A percentile compares a stretch with the other conserved stretches of the same genome.
phyloP scores from a whole-genome alignment of 2,888 invertebrate species.

The Xestia c-nigrum region DNA sequence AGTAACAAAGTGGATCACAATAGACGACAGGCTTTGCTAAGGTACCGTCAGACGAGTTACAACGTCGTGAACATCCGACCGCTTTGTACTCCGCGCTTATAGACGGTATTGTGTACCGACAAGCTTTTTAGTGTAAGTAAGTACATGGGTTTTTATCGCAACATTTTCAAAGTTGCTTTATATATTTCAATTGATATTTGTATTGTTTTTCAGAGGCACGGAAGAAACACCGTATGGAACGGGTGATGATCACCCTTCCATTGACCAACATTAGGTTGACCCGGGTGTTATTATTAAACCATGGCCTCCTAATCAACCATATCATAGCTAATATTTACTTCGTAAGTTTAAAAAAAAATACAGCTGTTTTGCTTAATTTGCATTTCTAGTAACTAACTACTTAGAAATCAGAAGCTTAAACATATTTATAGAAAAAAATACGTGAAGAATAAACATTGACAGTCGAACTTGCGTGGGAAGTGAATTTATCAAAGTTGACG shows the following conservation, averaged over 20 bases:
- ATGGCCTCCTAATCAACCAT: too few relatives aligned
- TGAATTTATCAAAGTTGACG: constrained; percentile 70
- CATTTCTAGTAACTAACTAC: too few relatives aligned
- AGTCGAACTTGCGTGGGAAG: constrained; percentile 64
- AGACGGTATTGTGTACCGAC: constrained; percentile 20
- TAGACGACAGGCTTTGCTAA: constrained; percentile 62
- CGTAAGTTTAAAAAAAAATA: too few relatives aligned
- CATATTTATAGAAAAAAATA: too few relatives aligned
- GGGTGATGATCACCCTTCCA: too few relatives aligned
- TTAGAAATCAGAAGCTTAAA: too few relatives aligned
- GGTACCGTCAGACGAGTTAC: constrained; percentile 41
- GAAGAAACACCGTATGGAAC: too few relatives aligned
- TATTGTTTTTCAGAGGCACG: background rate
- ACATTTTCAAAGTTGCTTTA: background rate
- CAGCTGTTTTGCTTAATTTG: too few relatives aligned
- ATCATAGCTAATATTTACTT: too few relatives aligned
- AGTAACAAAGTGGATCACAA: constrained; percentile 66
- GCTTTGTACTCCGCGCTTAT: constrained; percentile 42
- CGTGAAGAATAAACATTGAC: constrained; percentile 23
- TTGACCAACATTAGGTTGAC: too few relatives aligned
- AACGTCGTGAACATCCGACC: constrained; percentile 39
- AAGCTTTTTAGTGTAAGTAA: constrained; percentile 26
- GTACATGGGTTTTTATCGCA: constrained; percentile 6
- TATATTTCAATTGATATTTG: background rate
- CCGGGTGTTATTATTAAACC: too few relatives aligned